phyloP scores from a whole-genome alignment of 2,113 vertebrate genomes.

The Trachemys scripta region DNA sequence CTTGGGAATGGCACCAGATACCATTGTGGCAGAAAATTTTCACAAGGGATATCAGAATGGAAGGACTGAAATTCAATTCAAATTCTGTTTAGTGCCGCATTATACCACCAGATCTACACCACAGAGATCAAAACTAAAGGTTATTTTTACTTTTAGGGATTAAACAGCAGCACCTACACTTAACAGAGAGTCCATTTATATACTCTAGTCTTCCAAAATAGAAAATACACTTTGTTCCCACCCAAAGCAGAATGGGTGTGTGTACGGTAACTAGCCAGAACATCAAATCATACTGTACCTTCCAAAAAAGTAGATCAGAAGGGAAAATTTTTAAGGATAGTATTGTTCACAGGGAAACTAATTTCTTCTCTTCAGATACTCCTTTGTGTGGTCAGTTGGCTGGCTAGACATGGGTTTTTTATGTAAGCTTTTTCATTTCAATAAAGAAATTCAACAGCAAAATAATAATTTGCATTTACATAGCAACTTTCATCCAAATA shows the following conservation, averaged over 20 bases:
- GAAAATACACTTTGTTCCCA: neutral
- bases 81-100: neutral
- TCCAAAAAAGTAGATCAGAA: neutral
- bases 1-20: neutral
- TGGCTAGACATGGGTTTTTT: neutral
- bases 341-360: neutral
- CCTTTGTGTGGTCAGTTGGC: neutral
- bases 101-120: neutral
- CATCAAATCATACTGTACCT: neutral
- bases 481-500: neutral
- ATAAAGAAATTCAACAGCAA: neutral
- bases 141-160: neutral
- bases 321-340: neutral
- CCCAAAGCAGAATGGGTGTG: neutral
- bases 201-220: neutral
- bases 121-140: too few relatives aligned
- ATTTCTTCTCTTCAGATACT: neutral
- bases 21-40: fast-evolving
- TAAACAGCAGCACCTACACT: neutral
- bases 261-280: neutral
- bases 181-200: neutral
- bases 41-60: neutral
- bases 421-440: neutral
- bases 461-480: neutral
- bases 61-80: neutral